Evolutionary conservation across 2,113 vertebrate species (phyloP).

Genomic region (Ageneiosus marmoratus): DNA sequence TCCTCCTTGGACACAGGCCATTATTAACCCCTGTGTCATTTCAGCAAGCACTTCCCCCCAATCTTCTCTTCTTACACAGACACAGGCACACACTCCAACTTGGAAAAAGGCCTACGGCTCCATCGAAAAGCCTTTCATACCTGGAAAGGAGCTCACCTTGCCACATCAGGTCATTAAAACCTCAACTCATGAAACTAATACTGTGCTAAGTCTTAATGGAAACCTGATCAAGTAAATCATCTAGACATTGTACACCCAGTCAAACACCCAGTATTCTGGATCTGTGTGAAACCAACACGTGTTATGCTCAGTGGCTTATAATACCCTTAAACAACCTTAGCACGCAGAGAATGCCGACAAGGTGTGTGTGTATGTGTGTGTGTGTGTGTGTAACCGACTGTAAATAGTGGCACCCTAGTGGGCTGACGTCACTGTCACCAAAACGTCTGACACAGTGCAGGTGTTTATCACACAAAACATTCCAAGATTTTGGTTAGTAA

Average conservation of each 20-base stretch:
- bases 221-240: neutral
- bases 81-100: constrained; percentile 23
- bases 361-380: neutral
- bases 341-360: constrained; percentile 17
- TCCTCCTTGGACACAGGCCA: constrained; percentile 31
- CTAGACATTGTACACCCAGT: constrained; percentile 1
- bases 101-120: neutral
- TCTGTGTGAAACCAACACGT: constrained; percentile 26
- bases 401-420: constrained; percentile 41
- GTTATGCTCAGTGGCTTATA: neutral
- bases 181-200: neutral
- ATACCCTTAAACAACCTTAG: constrained; percentile 36
- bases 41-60: constrained; percentile 38
- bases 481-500: neutral
- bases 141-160: constrained; percentile 27
- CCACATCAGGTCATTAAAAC: constrained; percentile 17
- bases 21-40: constrained; percentile 38
- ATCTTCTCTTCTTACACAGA: constrained; percentile 45
- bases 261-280: neutral
- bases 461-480: neutral
- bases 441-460: neutral
- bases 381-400: constrained; percentile 9
- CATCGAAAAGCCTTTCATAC: constrained; percentile 5
- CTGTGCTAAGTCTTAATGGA: neutral
- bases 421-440: constrained; percentile 29